Percentiles rank a stretch among this genome's conserved stretches.
Evolutionary conservation across 2,113 vertebrate genomes (phyloP).

Genomic region (Octodon degus): DNA sequence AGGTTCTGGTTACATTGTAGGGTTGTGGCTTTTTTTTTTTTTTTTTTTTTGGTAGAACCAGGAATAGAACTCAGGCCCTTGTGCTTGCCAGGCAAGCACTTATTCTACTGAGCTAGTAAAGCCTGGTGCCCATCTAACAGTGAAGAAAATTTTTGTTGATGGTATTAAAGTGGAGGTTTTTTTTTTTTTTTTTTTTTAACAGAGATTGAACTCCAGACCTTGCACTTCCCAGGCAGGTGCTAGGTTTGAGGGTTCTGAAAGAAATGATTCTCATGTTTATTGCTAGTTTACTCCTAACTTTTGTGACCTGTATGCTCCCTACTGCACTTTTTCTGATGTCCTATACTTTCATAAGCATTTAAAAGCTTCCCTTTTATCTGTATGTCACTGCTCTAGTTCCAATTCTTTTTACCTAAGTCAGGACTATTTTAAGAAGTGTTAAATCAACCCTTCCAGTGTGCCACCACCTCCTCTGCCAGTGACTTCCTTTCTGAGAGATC

Average conservation of each 20-base stretch:
- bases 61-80: no score
- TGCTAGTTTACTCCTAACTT: neutral
- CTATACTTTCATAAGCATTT: neutral
- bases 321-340: neutral
- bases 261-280: neutral
- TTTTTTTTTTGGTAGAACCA: no score
- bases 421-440: slow-evolving; percentile 28
- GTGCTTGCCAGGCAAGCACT: no score
- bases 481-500: neutral
- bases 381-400: neutral
- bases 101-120: no score
- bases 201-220: no score
- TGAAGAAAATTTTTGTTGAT: no score
- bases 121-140: no score
- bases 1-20: neutral
- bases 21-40: neutral
- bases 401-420: slow-evolving; percentile 4
- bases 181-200: no score
- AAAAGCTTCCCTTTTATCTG: neutral
- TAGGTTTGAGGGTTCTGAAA: neutral
- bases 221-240: no score
- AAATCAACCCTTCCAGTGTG: neutral
- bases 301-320: neutral
- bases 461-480: neutral
- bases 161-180: no score